Conservation (phyloP, 2,888 invertebrate species). For the Lydus trimaculatus region DNA sequence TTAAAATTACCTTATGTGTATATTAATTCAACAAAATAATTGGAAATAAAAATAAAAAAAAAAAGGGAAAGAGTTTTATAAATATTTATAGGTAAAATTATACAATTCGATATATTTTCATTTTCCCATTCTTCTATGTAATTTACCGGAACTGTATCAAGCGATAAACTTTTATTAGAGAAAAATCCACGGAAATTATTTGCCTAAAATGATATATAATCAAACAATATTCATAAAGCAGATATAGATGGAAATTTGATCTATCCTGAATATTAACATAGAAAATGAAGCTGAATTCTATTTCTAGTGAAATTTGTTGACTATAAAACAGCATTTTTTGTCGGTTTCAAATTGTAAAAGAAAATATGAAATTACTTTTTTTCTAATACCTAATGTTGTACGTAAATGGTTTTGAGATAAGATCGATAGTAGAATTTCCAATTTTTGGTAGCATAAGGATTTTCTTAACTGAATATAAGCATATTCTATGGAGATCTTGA, state of each 20-base stretch:
- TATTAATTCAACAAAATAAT: not conserved
- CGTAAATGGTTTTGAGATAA: not conserved
- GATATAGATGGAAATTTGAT: slow-evolving; percentile 25
- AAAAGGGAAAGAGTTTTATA: not conserved
- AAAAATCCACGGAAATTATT: slow-evolving; percentile 17
- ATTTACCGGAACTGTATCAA: not conserved
- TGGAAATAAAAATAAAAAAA: not conserved
- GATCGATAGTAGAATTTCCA: not conserved
- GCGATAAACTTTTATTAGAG: not conserved
- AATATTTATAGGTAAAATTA: not conserved
- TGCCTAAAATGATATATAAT: slow-evolving; percentile 20
- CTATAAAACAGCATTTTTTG: not conserved
- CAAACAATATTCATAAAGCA: slow-evolving; percentile 19
- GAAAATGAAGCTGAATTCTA: slow-evolving; percentile 18
- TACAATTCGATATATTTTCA: not conserved
- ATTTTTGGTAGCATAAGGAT: not conserved
- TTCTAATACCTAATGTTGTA: not conserved
- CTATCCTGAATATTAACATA: slow-evolving; percentile 24
- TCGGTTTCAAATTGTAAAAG: not conserved
- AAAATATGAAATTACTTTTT: not conserved
- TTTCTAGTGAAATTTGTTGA: not conserved
- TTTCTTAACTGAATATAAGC: too few species aligned
- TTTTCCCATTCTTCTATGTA: not conserved
- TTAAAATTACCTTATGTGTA: not conserved
- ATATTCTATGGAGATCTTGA: too few species aligned